Conservation (phyloP, 2,797 vertebrate genomes). For the Pantherophis vulpinus region DNA sequence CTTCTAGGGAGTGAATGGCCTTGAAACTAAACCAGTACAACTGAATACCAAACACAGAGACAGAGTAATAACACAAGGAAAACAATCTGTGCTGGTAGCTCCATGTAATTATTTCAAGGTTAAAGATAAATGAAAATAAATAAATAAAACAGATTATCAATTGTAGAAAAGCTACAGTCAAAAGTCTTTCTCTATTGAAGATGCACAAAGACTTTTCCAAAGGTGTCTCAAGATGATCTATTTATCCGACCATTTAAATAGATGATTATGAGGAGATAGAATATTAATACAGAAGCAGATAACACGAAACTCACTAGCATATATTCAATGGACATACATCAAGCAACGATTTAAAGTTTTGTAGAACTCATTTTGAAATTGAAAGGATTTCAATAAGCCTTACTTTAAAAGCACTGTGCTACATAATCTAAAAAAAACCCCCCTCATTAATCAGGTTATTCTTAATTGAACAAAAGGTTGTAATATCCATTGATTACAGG, state of each 20-base stretch:
- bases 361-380: not conserved
- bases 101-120: slow-evolving; percentile 43
- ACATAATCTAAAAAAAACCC: not conserved
- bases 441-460: not conserved
- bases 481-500: not conserved
- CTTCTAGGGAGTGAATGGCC: slow-evolving; percentile 11
- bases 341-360: not conserved
- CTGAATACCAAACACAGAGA: slow-evolving; percentile 23
- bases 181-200: not conserved
- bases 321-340: not conserved
- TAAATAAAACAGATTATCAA: not conserved
- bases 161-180: not conserved
- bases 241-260: not conserved
- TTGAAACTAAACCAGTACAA: slow-evolving; percentile 26
- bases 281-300: not conserved
- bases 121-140: slow-evolving; percentile 13
- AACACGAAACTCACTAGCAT: not conserved
- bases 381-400: not conserved
- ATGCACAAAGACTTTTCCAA: slow-evolving; percentile 7
- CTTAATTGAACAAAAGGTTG: not conserved
- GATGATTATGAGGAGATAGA: too few species aligned
- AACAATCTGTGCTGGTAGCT: slow-evolving; percentile 24
- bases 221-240: fast-evolving
- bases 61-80: not conserved
- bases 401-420: not conserved